Conservation (phyloP, 2,113 vertebrate species). For the Rhadina sibilatrix region DNA sequence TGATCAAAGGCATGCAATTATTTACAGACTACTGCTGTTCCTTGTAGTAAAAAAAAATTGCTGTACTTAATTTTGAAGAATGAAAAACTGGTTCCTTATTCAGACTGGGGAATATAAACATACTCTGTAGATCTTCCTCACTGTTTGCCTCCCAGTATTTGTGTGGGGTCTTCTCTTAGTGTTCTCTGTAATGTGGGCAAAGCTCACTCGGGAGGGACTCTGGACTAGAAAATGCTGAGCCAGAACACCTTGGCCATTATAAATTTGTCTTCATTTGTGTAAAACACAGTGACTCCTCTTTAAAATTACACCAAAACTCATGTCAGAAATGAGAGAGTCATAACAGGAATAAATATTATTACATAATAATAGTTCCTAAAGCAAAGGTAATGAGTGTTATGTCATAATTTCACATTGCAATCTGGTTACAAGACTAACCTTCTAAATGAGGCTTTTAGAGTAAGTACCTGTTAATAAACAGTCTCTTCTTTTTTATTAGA, state of each 20-base stretch:
- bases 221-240: not conserved
- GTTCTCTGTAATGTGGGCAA: not conserved
- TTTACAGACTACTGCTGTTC: slow-evolving; percentile 12
- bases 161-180: not conserved
- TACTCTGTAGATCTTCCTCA: not conserved
- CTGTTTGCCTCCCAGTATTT: not conserved
- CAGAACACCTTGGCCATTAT: not conserved
- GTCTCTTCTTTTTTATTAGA: not conserved
- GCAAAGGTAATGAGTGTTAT: not conserved
- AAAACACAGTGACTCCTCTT: not conserved
- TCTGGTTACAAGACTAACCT: not conserved
- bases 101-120: not conserved
- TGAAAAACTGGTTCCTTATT: not conserved
- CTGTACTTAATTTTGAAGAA: not conserved
- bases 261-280: not conserved
- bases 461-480: not conserved
- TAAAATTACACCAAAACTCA: not conserved
- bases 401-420: not conserved
- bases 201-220: not conserved
- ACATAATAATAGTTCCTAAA: not conserved
- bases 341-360: not conserved
- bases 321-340: not conserved
- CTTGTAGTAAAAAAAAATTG: not conserved
- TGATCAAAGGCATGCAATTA: slow-evolving; percentile 29
- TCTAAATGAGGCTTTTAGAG: not conserved